These are phyloP conservation scores for Callyntrura sp. DNA, from an alignment of 2,888 invertebrate species.

Conservation along the genomic window DNA sequence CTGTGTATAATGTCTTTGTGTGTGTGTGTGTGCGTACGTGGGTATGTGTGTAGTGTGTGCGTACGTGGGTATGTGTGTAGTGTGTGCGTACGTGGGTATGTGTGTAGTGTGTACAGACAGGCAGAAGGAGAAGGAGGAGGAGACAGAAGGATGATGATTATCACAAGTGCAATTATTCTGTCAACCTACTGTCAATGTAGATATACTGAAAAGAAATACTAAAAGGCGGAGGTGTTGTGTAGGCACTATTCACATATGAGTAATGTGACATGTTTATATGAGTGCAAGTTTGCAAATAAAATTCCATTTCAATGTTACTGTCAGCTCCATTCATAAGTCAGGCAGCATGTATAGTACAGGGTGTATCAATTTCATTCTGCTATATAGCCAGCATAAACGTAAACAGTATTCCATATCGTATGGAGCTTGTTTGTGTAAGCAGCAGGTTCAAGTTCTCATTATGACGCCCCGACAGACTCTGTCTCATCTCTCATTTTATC, in stretches of 20 bases:
- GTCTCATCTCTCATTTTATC: no score
- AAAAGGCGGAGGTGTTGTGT: constrained; percentile 51
- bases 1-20: no score
- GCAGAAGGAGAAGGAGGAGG: no score
- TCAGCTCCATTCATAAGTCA: no score
- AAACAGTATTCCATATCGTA: not conserved
- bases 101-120: no score
- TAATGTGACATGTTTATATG: no score
- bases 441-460: constrained; percentile 17
- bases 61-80: no score
- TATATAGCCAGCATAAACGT: not conserved
- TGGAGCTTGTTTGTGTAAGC: not conserved
- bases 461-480: no score
- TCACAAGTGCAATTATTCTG: constrained; percentile 53
- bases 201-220: not conserved
- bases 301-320: constrained; percentile 35
- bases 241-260: no score
- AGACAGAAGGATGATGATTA: not conserved
- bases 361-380: constrained; percentile 18
- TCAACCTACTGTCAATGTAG: constrained; percentile 64
- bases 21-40: not conserved
- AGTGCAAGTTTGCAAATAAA: constrained; percentile 52
- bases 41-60: no score
- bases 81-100: no score
- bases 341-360: not conserved